Base-by-base conservation (phyloP, 2,888 invertebrate genomes). In the Abrostola tripartita region DNA sequence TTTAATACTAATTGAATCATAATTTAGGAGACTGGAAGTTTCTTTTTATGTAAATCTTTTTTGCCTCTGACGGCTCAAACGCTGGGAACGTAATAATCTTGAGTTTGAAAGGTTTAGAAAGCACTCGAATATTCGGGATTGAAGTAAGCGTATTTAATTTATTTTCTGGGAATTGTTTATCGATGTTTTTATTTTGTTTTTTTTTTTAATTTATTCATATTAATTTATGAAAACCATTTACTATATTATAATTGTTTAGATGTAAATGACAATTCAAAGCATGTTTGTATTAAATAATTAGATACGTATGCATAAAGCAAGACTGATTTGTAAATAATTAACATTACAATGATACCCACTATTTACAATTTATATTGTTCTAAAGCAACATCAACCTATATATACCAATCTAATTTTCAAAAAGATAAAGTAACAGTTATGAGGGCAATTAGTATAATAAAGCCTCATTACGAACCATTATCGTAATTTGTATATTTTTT, bases 1-100 rank as follows among this genome's bases (percentile, higher is more conserved):
- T 91, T 92, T 94, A 94, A 94, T 92, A 92, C 94, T 94, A 94
- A 94, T 94, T 94, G 94, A 94, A 94, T 94, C 92, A 93, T 94
- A 94, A 94, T 94, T 93, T 91, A 83, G 85, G 85, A 90, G 89
- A 88, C 89, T 90, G 86, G 89, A 92, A 93, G 89, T 94, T 94
- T 93, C 92, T 93, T 94, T 94, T 93, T 92, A 93, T 92, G 92
- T 90, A 93, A 93, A 93, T 92, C 90, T 92, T 92, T 92, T 88
- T 92, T 88, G 84, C 87, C 86, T 86, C 83, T 74, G 84, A 84
- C 82, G 83, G 84, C 87, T 91, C 90, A 90, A 90, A 92, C 89
- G 87, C 85, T 88, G 84, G 85, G 82, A 83, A 78, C 85, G 85
- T 89, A 91, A 91, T 91, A 91, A 91, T 91, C 87, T 89, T 87